phyloP scores from a whole-genome alignment of 1,140 invertebrate genomes.

The Polyergus mexicanus region DNA sequence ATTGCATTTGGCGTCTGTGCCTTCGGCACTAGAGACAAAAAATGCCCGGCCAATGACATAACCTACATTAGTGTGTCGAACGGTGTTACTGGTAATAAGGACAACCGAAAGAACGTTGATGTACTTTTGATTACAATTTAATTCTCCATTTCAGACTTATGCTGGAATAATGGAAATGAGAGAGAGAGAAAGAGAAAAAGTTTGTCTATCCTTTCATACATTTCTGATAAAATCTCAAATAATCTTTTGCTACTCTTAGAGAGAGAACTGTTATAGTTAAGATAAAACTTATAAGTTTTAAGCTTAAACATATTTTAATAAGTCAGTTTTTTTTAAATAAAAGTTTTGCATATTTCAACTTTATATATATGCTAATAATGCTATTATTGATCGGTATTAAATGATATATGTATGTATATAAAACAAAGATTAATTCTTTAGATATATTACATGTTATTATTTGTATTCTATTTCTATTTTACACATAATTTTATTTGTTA shows the following conservation, averaged over 20 bases:
- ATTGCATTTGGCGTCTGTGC: background rate
- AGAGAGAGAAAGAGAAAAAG: background rate
- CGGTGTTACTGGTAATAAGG: background rate
- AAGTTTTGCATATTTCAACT: background rate
- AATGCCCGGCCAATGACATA: background rate
- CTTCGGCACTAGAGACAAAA: background rate
- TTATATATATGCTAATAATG: background rate
- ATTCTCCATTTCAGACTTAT: background rate
- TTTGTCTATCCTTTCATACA: background rate
- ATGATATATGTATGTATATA: background rate
- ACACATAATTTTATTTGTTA: background rate
- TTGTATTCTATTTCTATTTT: background rate
- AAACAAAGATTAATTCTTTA: background rate
- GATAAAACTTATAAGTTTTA: background rate
- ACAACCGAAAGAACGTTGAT: background rate
- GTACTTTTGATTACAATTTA: background rate
- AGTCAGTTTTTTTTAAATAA: background rate
- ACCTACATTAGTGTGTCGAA: slow-evolving; percentile 1
- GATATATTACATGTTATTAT: too few species aligned
- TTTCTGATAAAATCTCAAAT: background rate
- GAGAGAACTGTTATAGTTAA: background rate
- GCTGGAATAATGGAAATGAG: background rate
- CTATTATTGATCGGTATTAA: too few species aligned
- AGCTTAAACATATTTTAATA: too few species aligned
- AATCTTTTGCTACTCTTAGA: background rate